Percentiles rank a stretch among this genome's conserved stretches.
phyloP scores from a whole-genome alignment of 1,140 invertebrate genomes.

The Drosophila setifemur region DNA sequence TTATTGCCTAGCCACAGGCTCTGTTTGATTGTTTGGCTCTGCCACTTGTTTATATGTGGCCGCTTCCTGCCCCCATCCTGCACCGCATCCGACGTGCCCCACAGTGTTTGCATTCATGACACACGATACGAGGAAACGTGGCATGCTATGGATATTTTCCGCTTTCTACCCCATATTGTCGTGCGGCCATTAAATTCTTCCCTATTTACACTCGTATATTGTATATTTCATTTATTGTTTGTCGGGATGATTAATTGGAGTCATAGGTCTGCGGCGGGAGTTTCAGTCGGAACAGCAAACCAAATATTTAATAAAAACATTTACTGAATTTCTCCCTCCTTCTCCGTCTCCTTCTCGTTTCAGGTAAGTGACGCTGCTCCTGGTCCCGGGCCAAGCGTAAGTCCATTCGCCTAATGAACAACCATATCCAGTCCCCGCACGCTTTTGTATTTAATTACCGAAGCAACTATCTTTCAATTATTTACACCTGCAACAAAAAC shows the following conservation, averaged over 20 bases:
- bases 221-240: constrained; percentile 64
- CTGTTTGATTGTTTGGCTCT: constrained; percentile 72
- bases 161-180: constrained; percentile 46
- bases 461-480: constrained; percentile 82
- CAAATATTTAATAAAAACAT: constrained; percentile 74
- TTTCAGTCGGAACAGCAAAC: constrained; percentile 61
- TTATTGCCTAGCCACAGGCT: constrained; percentile 73
- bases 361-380: constrained; percentile 63
- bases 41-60: constrained; percentile 53
- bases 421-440: constrained; percentile 32
- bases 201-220: constrained; percentile 42
- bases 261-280: constrained; percentile 62
- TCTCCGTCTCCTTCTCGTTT: constrained; percentile 17
- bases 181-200: constrained; percentile 46
- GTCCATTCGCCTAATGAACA: constrained; percentile 72
- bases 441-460: constrained; percentile 77
- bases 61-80: constrained; percentile 22
- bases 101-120: constrained; percentile 72
- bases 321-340: constrained; percentile 7
- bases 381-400: constrained; percentile 42
- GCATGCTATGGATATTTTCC: constrained; percentile 61
- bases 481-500: constrained; percentile 78
- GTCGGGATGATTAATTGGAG: constrained; percentile 77
- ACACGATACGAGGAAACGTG: constrained; percentile 64
- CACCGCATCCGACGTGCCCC: constrained; percentile 16